Evolutionary conservation across 2,113 vertebrate species (phyloP).

Genomic region (Trinectes maculatus): DNA sequence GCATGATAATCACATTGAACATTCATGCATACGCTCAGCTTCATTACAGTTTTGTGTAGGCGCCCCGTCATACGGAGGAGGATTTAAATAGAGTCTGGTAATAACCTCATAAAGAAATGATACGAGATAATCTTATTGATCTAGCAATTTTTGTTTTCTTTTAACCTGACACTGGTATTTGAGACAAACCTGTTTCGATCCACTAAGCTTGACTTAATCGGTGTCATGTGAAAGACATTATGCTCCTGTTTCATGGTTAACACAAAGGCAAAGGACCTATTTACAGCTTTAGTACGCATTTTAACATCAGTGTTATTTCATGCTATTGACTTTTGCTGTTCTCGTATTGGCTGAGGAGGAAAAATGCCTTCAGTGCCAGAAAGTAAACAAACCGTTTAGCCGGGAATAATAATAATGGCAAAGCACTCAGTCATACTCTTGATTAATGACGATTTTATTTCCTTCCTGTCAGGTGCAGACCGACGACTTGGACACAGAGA

Average conservation of each 20-base stretch:
- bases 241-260: neutral
- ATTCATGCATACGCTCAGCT: too few relatives aligned
- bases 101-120: too few relatives aligned
- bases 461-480: slow-evolving; percentile 38
- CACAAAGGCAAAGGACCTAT: neutral
- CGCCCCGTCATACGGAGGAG: too few relatives aligned
- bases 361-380: neutral
- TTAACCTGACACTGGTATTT: too few relatives aligned
- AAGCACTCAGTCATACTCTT: neutral
- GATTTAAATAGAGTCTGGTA: too few relatives aligned
- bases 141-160: neutral
- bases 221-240: too few relatives aligned
- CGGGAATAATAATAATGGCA: neutral
- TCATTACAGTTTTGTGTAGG: too few relatives aligned
- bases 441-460: neutral
- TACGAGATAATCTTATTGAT: too few relatives aligned
- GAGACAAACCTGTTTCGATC: too few relatives aligned
- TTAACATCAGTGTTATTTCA: slow-evolving; percentile 23
- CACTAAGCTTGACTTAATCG: too few relatives aligned
- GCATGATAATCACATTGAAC: too few relatives aligned
- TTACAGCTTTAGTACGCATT: neutral
- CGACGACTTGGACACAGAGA: slow-evolving; percentile 31
- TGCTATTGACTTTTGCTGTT: slow-evolving; percentile 23
- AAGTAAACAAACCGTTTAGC: neutral
- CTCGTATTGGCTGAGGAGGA: neutral